Base-by-base conservation (phyloP, 2,888 invertebrate species). In the Torymus tubicola region DNA sequence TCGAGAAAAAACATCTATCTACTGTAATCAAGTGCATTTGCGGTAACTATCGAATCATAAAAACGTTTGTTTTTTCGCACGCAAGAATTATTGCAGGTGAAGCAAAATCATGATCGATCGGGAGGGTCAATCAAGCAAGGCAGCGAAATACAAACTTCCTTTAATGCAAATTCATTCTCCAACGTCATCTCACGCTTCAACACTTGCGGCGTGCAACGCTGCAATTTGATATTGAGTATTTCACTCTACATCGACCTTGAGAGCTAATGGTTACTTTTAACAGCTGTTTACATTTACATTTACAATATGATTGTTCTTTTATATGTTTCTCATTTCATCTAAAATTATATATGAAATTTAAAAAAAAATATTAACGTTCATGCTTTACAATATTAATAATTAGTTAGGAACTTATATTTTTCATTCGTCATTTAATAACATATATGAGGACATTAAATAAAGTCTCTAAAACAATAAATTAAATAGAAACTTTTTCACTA, bases 61-160 rank as follows among this genome's bases (percentile, higher is more conserved):
- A 53, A 68, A 68, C 5, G 68, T 11, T 55, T n/a, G 12, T 55
- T 64, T 64, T 64, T 64, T 64, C 42, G 42, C 42, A 64, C 12
- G 64, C 18, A 61, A 21, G 61, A 67, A 21, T 53, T 55, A 53
- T 68, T 68, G 68, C 24, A 55, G 68, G 53, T 52, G n/a, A 16
- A 61, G 64, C 64, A 42, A 64, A 64, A 61, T 72, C 72, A 72
- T 31, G 72, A 72, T 16, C 72, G n/a, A 55, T 72, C 50, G 63
- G 63, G 31, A 77, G 69, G 65, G 77, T 77, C 57, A 63, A 42
- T 77, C 69, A 69, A 76, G 68, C 77, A 63, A 64, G 67, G 50
- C 68, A 69, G 61, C n/a, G 31, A 63, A 76, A 63, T 69, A 60
- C 68, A 31, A 55, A 55, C n/a, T 61, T 58, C 10, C 16, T 53